Percentiles rank a stretch among this genome's conserved stretches.
phyloP scores from a whole-genome alignment of 2,797 vertebrate genomes.

The Sebastes hubbsi region DNA sequence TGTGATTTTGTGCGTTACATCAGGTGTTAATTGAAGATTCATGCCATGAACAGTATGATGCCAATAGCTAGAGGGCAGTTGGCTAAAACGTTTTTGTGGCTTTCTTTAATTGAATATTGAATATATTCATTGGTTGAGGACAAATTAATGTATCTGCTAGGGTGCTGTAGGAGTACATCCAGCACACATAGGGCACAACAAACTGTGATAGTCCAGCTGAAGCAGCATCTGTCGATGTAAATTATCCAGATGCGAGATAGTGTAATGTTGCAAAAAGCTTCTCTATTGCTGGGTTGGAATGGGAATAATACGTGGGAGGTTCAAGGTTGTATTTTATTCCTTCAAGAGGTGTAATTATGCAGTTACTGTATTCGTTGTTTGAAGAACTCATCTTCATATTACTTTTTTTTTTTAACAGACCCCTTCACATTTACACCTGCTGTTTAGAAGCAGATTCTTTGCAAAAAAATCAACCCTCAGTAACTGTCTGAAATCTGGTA shows the following conservation, averaged over 20 bases:
- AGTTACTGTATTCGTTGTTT: constrained; percentile 30
- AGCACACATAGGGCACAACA: background rate
- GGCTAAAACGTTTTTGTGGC: background rate
- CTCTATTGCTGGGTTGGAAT: constrained; percentile 23
- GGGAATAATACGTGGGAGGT: constrained; percentile 30
- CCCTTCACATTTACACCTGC: constrained; percentile 1
- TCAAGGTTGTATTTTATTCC: constrained; percentile 34
- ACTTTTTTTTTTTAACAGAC: constrained; percentile 1
- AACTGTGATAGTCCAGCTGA: constrained; percentile 14
- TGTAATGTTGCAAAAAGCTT: constrained; percentile 8
- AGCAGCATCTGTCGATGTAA: constrained; percentile 21
- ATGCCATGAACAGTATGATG: background rate
- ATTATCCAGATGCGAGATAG: constrained; percentile 19
- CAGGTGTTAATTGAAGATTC: background rate
- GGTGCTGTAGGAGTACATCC: background rate
- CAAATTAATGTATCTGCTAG: background rate
- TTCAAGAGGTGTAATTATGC: constrained; percentile 42
- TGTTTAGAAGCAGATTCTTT: constrained; percentile 22
- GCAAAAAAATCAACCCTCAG: constrained; percentile 13
- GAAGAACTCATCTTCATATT: constrained; percentile 26
- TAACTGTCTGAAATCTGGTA: background rate
- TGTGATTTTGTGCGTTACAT: background rate
- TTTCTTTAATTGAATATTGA: background rate
- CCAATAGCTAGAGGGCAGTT: background rate
- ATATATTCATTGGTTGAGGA: background rate